Conservation (phyloP, 2,113 vertebrate species). For the Pedetes capensis region DNA sequence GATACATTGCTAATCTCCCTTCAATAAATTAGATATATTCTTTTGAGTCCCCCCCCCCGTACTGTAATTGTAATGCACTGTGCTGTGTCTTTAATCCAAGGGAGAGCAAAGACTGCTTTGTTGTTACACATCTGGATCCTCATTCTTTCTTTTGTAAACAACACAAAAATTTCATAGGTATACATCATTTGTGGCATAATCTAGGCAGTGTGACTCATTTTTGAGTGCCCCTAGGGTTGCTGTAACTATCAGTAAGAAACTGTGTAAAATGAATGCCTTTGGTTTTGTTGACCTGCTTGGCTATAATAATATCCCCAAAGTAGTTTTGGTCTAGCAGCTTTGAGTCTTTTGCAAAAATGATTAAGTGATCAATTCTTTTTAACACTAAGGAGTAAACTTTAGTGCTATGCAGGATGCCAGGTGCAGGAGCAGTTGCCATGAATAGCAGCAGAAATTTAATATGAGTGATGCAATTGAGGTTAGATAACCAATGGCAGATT, state of each 20-base stretch:
- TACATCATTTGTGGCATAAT: conserved; percentile 46
- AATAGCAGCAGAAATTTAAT: conserved; percentile 45
- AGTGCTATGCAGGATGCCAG: conserved; percentile 23
- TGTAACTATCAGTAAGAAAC: conserved; percentile 56
- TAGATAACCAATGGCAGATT: not conserved
- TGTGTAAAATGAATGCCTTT: conserved; percentile 62
- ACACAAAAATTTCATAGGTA: conserved; percentile 27
- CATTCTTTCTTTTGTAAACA: conserved; percentile 35
- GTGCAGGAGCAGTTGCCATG: conserved; percentile 30
- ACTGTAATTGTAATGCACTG: not conserved
- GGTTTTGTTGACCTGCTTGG: conserved; percentile 39
- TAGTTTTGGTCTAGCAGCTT: conserved; percentile 61
- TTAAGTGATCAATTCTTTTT: conserved; percentile 74
- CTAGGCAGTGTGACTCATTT: conserved; percentile 41
- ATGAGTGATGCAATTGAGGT: conserved; percentile 2
- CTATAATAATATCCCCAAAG: conserved; percentile 66
- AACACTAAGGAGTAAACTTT: conserved; percentile 51
- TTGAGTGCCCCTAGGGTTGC: conserved; percentile 2
- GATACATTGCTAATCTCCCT: not conserved
- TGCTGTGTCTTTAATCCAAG: not conserved
- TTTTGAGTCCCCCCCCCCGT: conserved; percentile 18
- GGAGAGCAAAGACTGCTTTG: not conserved
- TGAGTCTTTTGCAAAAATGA: conserved; percentile 59
- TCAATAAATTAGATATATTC: not conserved
- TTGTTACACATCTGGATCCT: not conserved